Base-by-base conservation (phyloP, 2,888 invertebrate genomes). In the Plutella xylostella region DNA sequence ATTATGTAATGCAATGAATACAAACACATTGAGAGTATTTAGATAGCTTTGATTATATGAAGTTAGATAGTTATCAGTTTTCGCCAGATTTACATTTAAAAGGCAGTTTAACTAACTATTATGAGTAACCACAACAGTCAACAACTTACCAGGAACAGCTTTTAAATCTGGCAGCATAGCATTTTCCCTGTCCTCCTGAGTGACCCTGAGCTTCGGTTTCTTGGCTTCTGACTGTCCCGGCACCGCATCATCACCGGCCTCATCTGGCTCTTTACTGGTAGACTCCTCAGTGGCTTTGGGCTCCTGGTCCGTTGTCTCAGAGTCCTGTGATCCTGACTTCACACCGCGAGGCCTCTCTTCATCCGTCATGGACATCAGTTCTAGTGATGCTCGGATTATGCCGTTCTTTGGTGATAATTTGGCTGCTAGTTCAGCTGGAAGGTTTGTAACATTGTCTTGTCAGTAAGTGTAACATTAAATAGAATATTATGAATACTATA, bases 141-240 rank as follows among this genome's bases (percentile, higher is more conserved):
- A n/a, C 4, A 19, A n/a, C 18, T 43, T 55, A 83, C 84, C 84
- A 53, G 91, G 89, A 19, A 88, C 87, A 7, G 92, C 90, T 63
- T 92, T 90, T 61, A 98, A 87, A 57, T 92, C 74, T 1, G 98
- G 98, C 43, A 98, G 76, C 60, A 94, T 86, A 34, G 89, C 85
- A 60, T 91, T 88, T 61, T 93, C 93, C 51, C 79, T 83, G 50
- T 89, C 87, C 55, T 87, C 87, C 15, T 67, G 61, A 9, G 87
- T 86, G 18, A 84, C 57, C 50, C 82, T 68, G 46, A 43, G 17
- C 19, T 72, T 82, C 2, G 64, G 63, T 49, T 65, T 68, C 49
- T 82, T 82, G 47, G 75, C 63, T 55, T 70, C 69, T 4, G 79
- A 76, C 62, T 63, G 85, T 48, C 63, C 84, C 55, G 63, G 68